Evolutionary conservation across 2,888 invertebrate species (phyloP).

Genomic region (Habroteleia sp.): DNA sequence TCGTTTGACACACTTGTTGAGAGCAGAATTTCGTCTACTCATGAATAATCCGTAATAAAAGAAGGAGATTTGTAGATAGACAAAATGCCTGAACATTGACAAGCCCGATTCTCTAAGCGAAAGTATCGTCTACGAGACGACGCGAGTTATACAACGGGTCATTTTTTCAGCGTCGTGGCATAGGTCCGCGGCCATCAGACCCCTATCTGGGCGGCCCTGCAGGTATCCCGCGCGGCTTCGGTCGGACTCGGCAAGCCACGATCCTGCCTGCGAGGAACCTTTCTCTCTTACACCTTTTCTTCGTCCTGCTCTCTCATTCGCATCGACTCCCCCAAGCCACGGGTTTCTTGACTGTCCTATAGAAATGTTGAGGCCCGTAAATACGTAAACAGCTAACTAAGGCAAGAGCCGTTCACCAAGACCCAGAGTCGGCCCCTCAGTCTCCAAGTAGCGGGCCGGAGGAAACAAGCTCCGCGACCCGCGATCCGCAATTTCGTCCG

Average conservation of each 20-base stretch:
- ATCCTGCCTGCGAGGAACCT: constrained; percentile 32
- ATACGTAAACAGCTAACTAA: constrained; percentile 51
- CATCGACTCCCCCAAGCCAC: constrained; percentile 38
- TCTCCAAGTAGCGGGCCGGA: constrained; percentile 79
- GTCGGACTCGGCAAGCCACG: constrained; percentile 50
- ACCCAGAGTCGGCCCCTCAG: constrained; percentile 72
- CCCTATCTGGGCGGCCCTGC: constrained; percentile 41
- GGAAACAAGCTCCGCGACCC: constrained; percentile 80
- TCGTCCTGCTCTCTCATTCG: constrained; percentile 37
- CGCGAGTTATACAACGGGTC: constrained; percentile 40
- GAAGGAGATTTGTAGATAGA: too few relatives aligned
- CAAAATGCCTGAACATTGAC: too few relatives aligned
- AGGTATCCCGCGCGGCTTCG: constrained; percentile 47
- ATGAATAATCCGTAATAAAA: too few relatives aligned
- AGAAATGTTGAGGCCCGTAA: constrained; percentile 55
- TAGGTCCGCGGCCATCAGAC: constrained; percentile 37
- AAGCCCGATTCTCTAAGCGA: constrained; percentile 48
- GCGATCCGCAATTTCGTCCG: constrained; percentile 21
- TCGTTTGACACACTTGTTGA: too few relatives aligned
- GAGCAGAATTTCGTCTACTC: too few relatives aligned
- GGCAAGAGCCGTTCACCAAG: constrained; percentile 73
- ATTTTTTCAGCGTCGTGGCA: constrained; percentile 47
- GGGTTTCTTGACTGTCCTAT: constrained; percentile 56
- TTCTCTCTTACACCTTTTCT: constrained; percentile 57
- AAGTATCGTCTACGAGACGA: constrained; percentile 33